These are phyloP conservation scores for Stratiomys singularior DNA, from an alignment of 2,888 invertebrate genomes.

Conservation along the genomic window DNA sequence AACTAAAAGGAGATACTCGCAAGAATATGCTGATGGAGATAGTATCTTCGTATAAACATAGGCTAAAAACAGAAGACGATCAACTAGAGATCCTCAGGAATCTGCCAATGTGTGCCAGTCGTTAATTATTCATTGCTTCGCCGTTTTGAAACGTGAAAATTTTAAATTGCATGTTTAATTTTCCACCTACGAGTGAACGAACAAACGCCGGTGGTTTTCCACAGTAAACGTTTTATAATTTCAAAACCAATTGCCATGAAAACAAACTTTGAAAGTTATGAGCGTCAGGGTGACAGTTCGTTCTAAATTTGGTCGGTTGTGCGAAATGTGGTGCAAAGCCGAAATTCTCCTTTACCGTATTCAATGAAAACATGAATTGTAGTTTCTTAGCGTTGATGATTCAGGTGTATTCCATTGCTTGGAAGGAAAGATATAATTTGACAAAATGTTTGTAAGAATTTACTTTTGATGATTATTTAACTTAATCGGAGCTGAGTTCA, in stretches of 20 bases:
- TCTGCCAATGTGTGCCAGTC: not conserved
- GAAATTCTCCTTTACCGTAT: no score
- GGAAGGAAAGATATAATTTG: no score
- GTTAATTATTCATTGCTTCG: constrained; percentile 26
- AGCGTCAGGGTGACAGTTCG: no score
- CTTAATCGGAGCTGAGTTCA: no score
- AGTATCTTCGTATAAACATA: not conserved
- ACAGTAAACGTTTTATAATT: not conserved
- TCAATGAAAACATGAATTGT: no score
- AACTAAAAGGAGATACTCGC: not conserved
- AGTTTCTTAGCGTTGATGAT: no score
- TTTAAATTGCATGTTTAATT: constrained; percentile 3
- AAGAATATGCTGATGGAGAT: not conserved
- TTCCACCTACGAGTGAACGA: constrained; percentile 21
- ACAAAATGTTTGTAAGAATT: no score
- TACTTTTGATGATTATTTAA: no score
- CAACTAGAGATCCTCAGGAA: not conserved
- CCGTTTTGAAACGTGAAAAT: not conserved
- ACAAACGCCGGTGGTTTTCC: not conserved
- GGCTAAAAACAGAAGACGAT: not conserved
- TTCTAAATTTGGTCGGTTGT: no score
- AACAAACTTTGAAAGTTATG: no score
- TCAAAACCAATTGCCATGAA: constrained; percentile 5
- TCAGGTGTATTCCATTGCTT: no score
- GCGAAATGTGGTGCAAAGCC: no score